phyloP scores from a whole-genome alignment of 1,140 invertebrate genomes.

The Drosophila sucinea region DNA sequence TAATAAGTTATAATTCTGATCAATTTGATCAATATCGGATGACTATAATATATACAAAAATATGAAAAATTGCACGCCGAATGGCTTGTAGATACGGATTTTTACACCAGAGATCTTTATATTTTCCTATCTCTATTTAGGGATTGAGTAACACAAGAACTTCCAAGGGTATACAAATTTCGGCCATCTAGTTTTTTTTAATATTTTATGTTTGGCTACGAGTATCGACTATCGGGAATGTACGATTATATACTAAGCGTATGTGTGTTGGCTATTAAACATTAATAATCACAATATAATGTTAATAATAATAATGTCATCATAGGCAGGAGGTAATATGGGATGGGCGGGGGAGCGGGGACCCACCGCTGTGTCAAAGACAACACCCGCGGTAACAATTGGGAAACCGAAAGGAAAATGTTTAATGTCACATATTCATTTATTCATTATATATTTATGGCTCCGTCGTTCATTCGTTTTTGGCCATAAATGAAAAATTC shows the following conservation, averaged over 20 bases:
- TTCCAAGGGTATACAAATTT: too few species aligned
- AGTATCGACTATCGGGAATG: too few species aligned
- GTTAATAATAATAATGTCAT: slow-evolving; percentile 77
- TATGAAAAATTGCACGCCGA: too few species aligned
- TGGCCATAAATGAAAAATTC: slow-evolving; percentile 58
- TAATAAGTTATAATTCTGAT: too few species aligned
- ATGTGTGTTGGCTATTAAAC: slow-evolving; percentile 53
- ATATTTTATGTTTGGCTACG: slow-evolving; percentile 35
- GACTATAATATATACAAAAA: too few species aligned
- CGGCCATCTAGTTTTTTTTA: too few species aligned
- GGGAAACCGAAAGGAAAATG: slow-evolving; percentile 23
- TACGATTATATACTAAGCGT: neutral
- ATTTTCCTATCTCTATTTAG: too few species aligned
- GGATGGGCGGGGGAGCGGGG: neutral
- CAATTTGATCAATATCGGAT: too few species aligned
- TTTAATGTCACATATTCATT: slow-evolving; percentile 45
- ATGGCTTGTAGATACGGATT: too few species aligned
- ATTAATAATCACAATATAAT: slow-evolving; percentile 77
- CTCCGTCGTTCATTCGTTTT: slow-evolving; percentile 8
- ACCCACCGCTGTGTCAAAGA: slow-evolving; percentile 52
- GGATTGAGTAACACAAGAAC: too few species aligned
- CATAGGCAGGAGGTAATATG: neutral
- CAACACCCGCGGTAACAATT: slow-evolving; percentile 21
- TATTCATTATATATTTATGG: slow-evolving; percentile 73
- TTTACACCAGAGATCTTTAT: too few species aligned